Conservation (phyloP, 2,797 vertebrate genomes). For the Florisuga fusca region DNA sequence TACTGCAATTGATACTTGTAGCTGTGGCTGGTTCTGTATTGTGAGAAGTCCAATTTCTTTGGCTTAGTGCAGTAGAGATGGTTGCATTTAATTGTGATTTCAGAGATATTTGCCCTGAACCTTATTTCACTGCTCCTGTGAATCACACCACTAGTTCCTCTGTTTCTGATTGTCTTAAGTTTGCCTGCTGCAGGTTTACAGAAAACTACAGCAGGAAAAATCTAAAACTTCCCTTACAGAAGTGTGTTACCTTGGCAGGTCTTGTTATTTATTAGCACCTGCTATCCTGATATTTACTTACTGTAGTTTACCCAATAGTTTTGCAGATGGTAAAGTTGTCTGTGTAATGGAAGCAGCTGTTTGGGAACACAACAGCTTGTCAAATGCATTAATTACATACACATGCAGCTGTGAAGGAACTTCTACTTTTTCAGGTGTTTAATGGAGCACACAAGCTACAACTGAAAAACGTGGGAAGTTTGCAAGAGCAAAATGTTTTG, state of each 20-base stretch:
- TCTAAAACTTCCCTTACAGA: not conserved
- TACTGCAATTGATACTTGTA: too few species aligned
- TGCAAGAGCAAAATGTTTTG: not conserved
- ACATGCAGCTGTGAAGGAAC: slow-evolving; percentile 44
- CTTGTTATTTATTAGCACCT: slow-evolving; percentile 64
- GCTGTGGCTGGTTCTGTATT: too few species aligned
- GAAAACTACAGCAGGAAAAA: not conserved
- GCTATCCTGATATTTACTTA: slow-evolving; percentile 70
- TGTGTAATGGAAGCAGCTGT: slow-evolving; percentile 64
- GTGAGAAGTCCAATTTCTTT: too few species aligned
- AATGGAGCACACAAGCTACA: not conserved
- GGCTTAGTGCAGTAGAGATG: too few species aligned
- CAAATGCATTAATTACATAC: slow-evolving; percentile 53
- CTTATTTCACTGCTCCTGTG: too few species aligned
- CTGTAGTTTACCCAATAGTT: slow-evolving; percentile 56
- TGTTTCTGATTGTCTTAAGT: not conserved
- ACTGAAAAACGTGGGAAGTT: not conserved
- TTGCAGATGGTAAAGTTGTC: slow-evolving; percentile 65
- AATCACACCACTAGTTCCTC: not conserved
- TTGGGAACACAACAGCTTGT: slow-evolving; percentile 63
- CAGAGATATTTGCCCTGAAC: too few species aligned
- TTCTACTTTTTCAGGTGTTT: slow-evolving; percentile 51
- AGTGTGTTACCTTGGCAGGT: not conserved
- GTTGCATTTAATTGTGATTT: too few species aligned
- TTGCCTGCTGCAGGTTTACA: not conserved